Base-by-base conservation (phyloP, 2,888 invertebrate species). In the Geophilus truncorum region DNA sequence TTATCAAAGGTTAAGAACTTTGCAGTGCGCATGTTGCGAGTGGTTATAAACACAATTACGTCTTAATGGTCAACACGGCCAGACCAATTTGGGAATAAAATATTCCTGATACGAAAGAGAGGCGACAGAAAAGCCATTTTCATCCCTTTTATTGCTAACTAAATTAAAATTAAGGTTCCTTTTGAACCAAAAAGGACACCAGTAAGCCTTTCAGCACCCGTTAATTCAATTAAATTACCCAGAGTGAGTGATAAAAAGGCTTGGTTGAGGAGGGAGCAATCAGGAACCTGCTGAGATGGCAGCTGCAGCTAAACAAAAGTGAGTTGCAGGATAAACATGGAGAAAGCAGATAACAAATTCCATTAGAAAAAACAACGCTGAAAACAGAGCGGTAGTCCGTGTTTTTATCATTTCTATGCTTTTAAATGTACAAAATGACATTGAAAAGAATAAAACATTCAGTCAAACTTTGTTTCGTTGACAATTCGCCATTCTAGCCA, bases 201-300 rank as follows among this genome's bases (percentile, higher is more conserved):
- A 51, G 25, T 70, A 70, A 70, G 70, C 70, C 28, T 70, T 70
- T 70, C 70, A 70, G 70, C 70, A 70, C 70, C 28, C 70, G 70
- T 70, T 70, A 70, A 70, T 70, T 70, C 70, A 70, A 70, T 70
- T 70, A 28, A 25, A 70, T 70, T 25, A 70, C 28, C 25, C 28
- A 25, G 70, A 70, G 12, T 70, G 25, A 70, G 70, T 70, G 70
- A 70, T 70, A 70, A 70, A 70, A 70, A 70, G 25, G 51, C 7
- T 70, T 10, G 25, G 70, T 25, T 25, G 12, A 70, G 70, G 70
- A 28, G 70, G 28, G 28, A 10, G 70, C 70, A 70, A 70, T 70
- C 70, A 70, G 51, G 7, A 70, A 70, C 70, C 70, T 70, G 70
- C 23, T 28, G 70, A 28, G 70, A 12, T 28, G n/a, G 70, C 70